These are phyloP conservation scores for Amphipoea oculea DNA, from an alignment of 2,888 invertebrate species.

Conservation along the genomic window DNA sequence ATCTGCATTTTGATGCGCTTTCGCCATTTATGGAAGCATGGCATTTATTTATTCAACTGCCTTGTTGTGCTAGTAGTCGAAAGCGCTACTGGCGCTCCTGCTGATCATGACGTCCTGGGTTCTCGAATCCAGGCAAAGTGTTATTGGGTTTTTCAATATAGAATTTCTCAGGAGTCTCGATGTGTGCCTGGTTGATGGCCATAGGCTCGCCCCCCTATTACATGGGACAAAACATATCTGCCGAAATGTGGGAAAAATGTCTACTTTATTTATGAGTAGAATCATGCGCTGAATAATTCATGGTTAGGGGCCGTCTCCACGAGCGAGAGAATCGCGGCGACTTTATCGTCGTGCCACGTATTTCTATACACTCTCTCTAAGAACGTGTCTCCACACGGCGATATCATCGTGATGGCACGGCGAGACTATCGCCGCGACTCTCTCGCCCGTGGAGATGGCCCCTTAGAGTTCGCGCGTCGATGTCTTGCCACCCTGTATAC, in stretches of 20 bases:
- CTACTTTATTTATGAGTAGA: too few relatives aligned
- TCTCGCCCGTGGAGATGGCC: too few relatives aligned
- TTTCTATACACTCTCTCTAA: too few relatives aligned
- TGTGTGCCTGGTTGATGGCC: not conserved
- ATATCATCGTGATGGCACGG: too few relatives aligned
- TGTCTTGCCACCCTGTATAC: too few relatives aligned
- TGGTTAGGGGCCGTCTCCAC: too few relatives aligned
- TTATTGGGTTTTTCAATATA: not conserved
- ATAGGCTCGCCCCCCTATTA: not conserved
- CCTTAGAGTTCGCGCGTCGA: too few relatives aligned
- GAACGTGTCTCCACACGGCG: too few relatives aligned
- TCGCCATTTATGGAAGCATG: not conserved
- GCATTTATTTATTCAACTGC: not conserved
- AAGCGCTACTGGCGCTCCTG: not conserved
- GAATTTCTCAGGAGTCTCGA: not conserved
- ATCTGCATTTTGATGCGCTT: slow-evolving; percentile 30
- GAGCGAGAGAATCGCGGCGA: too few relatives aligned
- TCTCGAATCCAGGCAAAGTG: not conserved
- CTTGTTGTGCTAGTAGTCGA: not conserved
- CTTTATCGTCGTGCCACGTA: too few relatives aligned
- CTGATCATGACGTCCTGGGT: not conserved
- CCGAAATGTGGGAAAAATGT: not conserved
- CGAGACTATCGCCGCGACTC: too few relatives aligned
- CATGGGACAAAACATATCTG: not conserved
- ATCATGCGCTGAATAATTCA: too few relatives aligned